A percentile compares a stretch with the other conserved stretches of the same genome.
phyloP scores from a whole-genome alignment of 2,888 invertebrate species.

The Nomada fucata region DNA sequence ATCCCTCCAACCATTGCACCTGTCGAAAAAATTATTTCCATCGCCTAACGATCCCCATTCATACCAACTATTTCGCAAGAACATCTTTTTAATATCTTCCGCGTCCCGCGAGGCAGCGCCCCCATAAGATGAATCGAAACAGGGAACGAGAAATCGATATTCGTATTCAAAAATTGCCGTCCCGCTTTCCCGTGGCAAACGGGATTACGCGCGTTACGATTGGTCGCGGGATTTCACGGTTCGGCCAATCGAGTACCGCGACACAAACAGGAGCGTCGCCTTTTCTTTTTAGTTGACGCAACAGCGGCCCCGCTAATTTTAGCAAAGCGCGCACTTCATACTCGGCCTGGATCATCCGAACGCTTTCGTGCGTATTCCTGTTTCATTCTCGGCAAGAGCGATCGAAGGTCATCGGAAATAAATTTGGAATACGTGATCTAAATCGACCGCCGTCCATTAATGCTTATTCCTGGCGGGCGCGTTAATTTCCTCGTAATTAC shows the following conservation, averaged over 20 bases:
- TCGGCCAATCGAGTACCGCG: constrained; percentile 71
- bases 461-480: constrained; percentile 18
- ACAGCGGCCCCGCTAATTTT: constrained; percentile 72
- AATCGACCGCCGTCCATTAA: constrained; percentile 37
- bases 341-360: constrained; percentile 71
- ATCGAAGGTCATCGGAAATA: constrained; percentile 64
- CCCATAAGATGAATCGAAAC: no score
- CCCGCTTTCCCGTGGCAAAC: constrained; percentile 46
- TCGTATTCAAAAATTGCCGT: constrained; percentile 40
- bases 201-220: constrained; percentile 58
- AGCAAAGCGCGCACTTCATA: constrained; percentile 70
- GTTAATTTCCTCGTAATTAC: constrained; percentile 21
- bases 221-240: constrained; percentile 61
- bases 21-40: no score
- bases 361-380: constrained; percentile 68
- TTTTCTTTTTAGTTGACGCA: constrained; percentile 77
- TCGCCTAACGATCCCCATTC: neutral
- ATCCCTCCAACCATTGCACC: no score
- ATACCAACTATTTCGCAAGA: neutral
- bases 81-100: no score
- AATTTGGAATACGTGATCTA: constrained; percentile 53
- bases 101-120: no score
- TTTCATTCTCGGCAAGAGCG: constrained; percentile 67
- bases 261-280: constrained; percentile 71
- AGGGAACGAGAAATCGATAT: constrained; percentile 35